These are phyloP conservation scores for Telmatochromis sp. DNA, from an alignment of 2,113 vertebrate species.

Conservation along the genomic window DNA sequence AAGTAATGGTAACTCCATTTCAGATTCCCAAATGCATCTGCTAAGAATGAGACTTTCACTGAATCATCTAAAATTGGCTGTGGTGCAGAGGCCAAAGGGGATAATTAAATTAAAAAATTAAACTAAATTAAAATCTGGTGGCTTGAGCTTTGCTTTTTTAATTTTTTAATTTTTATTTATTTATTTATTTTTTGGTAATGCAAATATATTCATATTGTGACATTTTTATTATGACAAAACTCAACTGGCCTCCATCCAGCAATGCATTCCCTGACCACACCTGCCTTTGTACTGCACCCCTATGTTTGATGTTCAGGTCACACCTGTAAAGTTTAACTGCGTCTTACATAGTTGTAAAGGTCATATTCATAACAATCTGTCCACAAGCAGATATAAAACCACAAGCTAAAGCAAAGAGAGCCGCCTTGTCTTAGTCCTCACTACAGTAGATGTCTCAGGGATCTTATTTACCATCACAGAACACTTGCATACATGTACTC, in stretches of 20 bases:
- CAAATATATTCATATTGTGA: not conserved
- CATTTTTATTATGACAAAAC: not conserved
- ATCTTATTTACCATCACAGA: not conserved
- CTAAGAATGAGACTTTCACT: not conserved
- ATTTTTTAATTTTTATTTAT: too few relatives aligned
- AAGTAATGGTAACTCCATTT: not conserved
- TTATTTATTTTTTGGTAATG: not conserved
- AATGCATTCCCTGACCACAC: not conserved
- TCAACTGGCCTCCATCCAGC: not conserved
- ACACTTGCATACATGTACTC: not conserved
- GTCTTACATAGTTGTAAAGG: not conserved
- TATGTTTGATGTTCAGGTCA: not conserved
- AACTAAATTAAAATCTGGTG: not conserved
- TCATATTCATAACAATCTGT: not conserved
- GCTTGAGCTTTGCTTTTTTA: not conserved
- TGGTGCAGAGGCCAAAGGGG: not conserved
- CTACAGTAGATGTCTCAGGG: not conserved
- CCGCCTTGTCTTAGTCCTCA: not conserved
- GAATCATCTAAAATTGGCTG: not conserved
- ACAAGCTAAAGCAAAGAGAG: not conserved
- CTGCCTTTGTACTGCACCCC: not conserved
- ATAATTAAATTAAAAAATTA: not conserved
- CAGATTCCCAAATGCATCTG: not conserved
- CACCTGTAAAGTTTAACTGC: not conserved
- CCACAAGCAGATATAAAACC: not conserved